Conservation (phyloP, 64 coral and sea anemone genomes). For the Porites lutea region DNA sequence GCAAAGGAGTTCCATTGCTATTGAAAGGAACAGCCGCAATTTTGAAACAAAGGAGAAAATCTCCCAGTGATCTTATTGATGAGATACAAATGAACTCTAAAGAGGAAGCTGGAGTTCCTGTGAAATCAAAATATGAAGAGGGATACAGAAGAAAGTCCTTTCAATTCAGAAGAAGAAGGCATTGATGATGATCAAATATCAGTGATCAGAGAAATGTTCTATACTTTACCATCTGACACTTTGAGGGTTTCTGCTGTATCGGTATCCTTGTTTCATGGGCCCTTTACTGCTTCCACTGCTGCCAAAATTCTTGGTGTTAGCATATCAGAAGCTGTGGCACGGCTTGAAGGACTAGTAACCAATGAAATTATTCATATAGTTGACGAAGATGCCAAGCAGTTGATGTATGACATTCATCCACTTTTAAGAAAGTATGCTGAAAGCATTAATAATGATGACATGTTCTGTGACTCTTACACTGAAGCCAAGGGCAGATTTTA, state of each 20-base stretch:
- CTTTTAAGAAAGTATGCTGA: slow-evolving; percentile 10
- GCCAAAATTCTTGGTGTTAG: background rate
- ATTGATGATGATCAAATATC: background rate
- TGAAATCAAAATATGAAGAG: background rate
- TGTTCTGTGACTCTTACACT: background rate
- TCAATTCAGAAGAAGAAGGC: slow-evolving; percentile 26
- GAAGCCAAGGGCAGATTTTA: slow-evolving; percentile 34
- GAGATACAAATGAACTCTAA: background rate
- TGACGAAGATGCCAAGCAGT: background rate
- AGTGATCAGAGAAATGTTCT: background rate
- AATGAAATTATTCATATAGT: background rate
- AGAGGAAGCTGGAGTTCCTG: background rate
- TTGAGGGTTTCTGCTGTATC: slow-evolving; percentile 8
- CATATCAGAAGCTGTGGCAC: background rate
- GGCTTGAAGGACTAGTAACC: slow-evolving; percentile 2
- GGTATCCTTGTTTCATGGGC: slow-evolving; percentile 15
- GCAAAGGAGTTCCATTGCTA: background rate
- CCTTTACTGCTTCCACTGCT: background rate
- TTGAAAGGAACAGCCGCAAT: background rate
- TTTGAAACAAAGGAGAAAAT: background rate
- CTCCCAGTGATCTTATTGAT: background rate
- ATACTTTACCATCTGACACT: background rate
- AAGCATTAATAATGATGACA: background rate
- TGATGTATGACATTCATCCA: slow-evolving; percentile 30
- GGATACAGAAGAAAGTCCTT: background rate